Base-by-base conservation (phyloP, 2,888 invertebrate species). In the Andrena dorsata region DNA sequence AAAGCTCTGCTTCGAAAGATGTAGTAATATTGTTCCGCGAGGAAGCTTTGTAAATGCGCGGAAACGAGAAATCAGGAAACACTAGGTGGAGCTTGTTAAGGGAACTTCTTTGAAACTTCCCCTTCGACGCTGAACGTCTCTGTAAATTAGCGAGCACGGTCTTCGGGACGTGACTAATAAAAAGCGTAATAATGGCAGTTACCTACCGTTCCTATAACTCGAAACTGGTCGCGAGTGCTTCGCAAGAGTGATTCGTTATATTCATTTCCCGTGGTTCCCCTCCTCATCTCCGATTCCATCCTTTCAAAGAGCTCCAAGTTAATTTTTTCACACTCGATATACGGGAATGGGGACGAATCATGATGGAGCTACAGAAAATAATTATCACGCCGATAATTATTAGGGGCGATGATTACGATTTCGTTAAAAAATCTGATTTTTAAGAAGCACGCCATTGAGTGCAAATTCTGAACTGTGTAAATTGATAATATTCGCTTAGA, bases 1-100 rank as follows among this genome's bases (percentile, higher is more conserved):
- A 23, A 13, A 35, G 16, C 41, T 41, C 41, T 41, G 16, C 58
- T 41, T 28, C 35, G 64, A 28, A 64, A 58, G 35, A 41, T 41
- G 41, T 41, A 70, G 77, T 76, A 63, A 78, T 76, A 69, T 58
- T 65, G 69, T 53, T 65, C 8, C 26, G 28, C 68, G 47, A 2
- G 26, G 51, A 20, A 69, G 60, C 65, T 49, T 83, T 74, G 72
- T 77, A 86, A 86, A 75, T 76, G 68, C 61, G 47, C 63, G 60
- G 66, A 74, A 65, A 58, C 70, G 78, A 81, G 72, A 75, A 73
- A 80, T 86, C 77, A 75, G 49, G 79, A 82, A 82, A 84, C 76
- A 79, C 75, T 82, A 65, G 58, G 80, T 68, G 63, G 32, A 79
- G 82, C 76, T 86, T 82, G 86, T 86, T 86, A 82, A 76, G 68